These are phyloP conservation scores for Crax fasciolata DNA, from an alignment of 2,797 vertebrate species.

Conservation along the genomic window DNA sequence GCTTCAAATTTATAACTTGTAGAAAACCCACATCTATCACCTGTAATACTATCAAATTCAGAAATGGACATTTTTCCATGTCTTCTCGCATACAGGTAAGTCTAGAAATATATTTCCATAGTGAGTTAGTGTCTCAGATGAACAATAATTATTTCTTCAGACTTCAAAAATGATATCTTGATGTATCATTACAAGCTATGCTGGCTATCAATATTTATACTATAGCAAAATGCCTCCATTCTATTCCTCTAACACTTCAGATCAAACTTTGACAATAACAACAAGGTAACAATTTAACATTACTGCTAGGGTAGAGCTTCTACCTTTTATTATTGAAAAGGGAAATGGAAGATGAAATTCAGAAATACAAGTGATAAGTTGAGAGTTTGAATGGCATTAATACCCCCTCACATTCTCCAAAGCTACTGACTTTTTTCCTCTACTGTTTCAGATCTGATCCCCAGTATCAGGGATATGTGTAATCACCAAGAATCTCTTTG, in stretches of 20 bases:
- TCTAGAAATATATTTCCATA: background rate
- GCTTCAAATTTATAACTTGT: background rate
- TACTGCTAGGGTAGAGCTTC: background rate
- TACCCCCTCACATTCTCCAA: background rate
- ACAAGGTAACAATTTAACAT: background rate
- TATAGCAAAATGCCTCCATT: background rate
- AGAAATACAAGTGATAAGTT: background rate
- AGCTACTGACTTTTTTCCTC: background rate
- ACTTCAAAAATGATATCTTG: background rate
- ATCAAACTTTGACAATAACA: background rate
- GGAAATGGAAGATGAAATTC: background rate
- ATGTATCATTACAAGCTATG: background rate
- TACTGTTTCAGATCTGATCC: background rate
- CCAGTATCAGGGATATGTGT: background rate
- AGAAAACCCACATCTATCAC: background rate
- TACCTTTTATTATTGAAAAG: background rate
- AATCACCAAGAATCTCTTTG: background rate
- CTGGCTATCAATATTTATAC: background rate
- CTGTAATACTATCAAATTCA: background rate
- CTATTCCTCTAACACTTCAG: background rate
- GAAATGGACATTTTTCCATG: background rate
- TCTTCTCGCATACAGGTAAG: background rate
- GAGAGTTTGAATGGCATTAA: background rate
- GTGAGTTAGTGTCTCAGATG: background rate
- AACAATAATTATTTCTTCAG: constrained; percentile 11